Evolutionary conservation across 1,140 invertebrate genomes (phyloP), one percentile per base, ranked within the genome.

Genomic region (Neuroterus valhalla): DNA sequence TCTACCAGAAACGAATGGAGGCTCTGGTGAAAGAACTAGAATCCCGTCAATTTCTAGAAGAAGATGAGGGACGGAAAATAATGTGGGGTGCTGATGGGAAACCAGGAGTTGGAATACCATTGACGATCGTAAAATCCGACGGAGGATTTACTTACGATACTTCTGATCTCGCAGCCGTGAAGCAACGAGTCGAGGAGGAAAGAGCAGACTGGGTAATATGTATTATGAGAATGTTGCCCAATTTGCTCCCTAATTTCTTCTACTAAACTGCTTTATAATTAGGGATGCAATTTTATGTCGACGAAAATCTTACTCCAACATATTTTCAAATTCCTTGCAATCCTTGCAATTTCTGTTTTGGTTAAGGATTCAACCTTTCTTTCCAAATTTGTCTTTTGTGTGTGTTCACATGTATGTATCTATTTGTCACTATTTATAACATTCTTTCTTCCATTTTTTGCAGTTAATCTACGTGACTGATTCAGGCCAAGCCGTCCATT

Each of bases 121-220:
- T 99, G 17, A 99, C 98, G 0, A 92, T 99, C 17, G 94, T 99
- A 0, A 99, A 99, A 91, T 97, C 97, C 3, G 99, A 99, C 91
- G 99, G 99, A 67, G 98, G 98, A 38, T 99, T 95, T 86, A 99
- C 99, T 0, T 99, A 99, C 89, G 99, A 99, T 87, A 99, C 99
- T 0, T 99, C 98, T 8, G 99, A 99, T 90, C 91, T 99, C 92
- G 97, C 99, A 3, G 93, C 96, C 10, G 92, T 99, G 2, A 95
- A 94, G 79, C 94, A 99, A 66, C 92, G 99, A 62, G 88, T 99
- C 6, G 88, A 96, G 71, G 96, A 98, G 84, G 97, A 99, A 87
- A 95, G 95, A 74, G 95, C 90, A 2, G 94, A 98, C 78, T 96
- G 98, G 94, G 83, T 84, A 83, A 70, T 52, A 62, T 66, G 52